phyloP scores from a whole-genome alignment of 30 jellyfish, hydroid and myxozoan genomes.

The Hydractinia symbiolongicarpus region DNA sequence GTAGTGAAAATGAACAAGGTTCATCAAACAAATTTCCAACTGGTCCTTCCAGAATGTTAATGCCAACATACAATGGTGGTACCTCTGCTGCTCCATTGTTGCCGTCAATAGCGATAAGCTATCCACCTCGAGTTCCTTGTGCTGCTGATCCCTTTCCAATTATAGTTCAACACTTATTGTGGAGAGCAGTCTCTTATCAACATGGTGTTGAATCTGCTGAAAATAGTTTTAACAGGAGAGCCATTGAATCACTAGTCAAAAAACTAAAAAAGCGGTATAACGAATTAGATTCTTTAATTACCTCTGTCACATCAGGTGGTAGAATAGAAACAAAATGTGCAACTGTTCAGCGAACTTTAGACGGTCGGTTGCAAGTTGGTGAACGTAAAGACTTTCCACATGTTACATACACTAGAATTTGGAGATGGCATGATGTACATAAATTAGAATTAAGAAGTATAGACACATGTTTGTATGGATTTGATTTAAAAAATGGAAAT shows the following conservation, averaged over 20 bases:
- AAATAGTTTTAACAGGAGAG: conserved; percentile 70
- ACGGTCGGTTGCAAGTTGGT: conserved; percentile 98
- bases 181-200: conserved; percentile 63
- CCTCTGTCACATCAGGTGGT: conserved; percentile 83
- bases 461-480: conserved; percentile 80
- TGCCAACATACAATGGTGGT: conserved; percentile 60
- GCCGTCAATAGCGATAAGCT: conserved; percentile 59
- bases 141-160: conserved; percentile 99
- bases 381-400: conserved; percentile 97
- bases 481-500: conserved; percentile 78
- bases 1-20: neutral
- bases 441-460: conserved; percentile 81
- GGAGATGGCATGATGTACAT: conserved; percentile 98
- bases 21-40: neutral
- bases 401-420: conserved; percentile 81
- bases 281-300: conserved; percentile 83
- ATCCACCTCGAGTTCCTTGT: conserved; percentile 94
- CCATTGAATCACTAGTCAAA: conserved; percentile 90
- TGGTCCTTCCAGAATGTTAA: conserved; percentile 1
- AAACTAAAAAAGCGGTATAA: conserved; percentile 89
- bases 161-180: conserved; percentile 78
- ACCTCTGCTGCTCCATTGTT: conserved; percentile 69
- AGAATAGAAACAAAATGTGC: conserved; percentile 94
- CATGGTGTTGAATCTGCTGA: conserved; percentile 71
- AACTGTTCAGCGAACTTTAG: conserved; percentile 88